Evolutionary conservation across 2,797 vertebrate species (phyloP), one percentile per base, ranked within the genome.

Genomic region (Tangara arthus): DNA sequence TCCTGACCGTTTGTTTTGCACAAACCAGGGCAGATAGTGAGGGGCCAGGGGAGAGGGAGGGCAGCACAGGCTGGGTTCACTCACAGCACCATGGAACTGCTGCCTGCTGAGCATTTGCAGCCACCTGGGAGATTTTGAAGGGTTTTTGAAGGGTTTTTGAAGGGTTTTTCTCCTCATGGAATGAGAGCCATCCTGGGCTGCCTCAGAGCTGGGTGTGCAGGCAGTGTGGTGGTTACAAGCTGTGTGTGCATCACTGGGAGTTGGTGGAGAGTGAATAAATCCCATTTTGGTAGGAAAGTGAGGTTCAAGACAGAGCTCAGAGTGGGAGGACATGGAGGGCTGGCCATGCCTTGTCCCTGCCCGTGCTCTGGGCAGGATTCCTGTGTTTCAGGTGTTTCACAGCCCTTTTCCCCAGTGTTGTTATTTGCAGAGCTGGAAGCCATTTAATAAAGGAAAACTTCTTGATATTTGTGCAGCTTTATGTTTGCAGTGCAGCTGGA

Each of bases 1-100:
- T 21, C 27, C 8, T 10, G 57, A 1, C 9, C 3, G 4, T 8
- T 17, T n/a, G 23, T 57, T 34, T 57, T 2, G 2, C 30, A 2
- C 3, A 2, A 20, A 12, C 3, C 63, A 57, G 52, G 44, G 7
- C 52, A 57, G 63, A 3, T 0, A 1, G 30, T 8, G 52, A 9
- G 27, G 19, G 61, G 27, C 15, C 14, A 16, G 22, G 22, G n/a
- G 34, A 57, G 22, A 3, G 26, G 37, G 49, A 28, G 12, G 4
- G 3, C 11, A 41, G 26, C 37, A 12, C 50, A 23, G 49, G 24
- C 69, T 32, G 50, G 17, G n/a, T 9, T 53, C 28, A 5, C 1
- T 11, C 46, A 2, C 55, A 26, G 53, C 65, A 9, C 0, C 13
- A 3, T 2, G 14, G 5, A 30, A 2, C 14, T 69, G 19, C 46